These are phyloP conservation scores for Arctocebus calabarensis DNA, from an alignment of 2,797 vertebrate species.

Conservation along the genomic window DNA sequence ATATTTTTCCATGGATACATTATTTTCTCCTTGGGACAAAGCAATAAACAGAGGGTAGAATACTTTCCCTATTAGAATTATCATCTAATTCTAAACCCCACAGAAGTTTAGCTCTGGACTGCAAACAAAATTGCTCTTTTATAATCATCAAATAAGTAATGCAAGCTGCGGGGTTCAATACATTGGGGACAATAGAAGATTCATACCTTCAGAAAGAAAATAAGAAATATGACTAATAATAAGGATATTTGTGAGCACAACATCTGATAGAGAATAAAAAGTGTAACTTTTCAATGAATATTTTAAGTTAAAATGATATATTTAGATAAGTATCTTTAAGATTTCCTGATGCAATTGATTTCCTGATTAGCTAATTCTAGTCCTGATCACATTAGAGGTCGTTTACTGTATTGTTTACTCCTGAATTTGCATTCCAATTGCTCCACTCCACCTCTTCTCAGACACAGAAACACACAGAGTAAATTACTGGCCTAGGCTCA, in stretches of 20 bases:
- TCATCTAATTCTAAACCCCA: neutral
- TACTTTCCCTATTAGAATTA: slow-evolving; percentile 25
- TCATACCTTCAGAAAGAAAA: neutral
- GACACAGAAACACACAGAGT: neutral
- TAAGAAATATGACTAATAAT: neutral
- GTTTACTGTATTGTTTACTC: slow-evolving; percentile 2
- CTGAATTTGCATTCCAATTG: neutral
- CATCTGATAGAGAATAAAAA: slow-evolving; percentile 45
- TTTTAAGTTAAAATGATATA: slow-evolving; percentile 27
- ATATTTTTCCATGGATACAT: neutral
- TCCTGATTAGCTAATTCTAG: neutral
- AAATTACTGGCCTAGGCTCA: neutral
- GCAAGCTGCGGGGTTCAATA: neutral
- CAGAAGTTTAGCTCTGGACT: neutral
- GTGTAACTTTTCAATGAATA: neutral
- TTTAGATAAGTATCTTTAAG: slow-evolving; percentile 23
- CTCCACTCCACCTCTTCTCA: neutral
- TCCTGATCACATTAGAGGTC: neutral
- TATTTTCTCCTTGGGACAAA: neutral
- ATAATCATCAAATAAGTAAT: slow-evolving; percentile 11
- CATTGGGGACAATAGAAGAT: neutral
- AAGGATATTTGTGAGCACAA: neutral
- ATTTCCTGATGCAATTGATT: neutral
- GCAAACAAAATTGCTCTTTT: neutral
- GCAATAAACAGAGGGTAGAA: neutral